Evolutionary conservation across 2,113 vertebrate genomes (phyloP).

Genomic region (Grammomys surdaster): DNA sequence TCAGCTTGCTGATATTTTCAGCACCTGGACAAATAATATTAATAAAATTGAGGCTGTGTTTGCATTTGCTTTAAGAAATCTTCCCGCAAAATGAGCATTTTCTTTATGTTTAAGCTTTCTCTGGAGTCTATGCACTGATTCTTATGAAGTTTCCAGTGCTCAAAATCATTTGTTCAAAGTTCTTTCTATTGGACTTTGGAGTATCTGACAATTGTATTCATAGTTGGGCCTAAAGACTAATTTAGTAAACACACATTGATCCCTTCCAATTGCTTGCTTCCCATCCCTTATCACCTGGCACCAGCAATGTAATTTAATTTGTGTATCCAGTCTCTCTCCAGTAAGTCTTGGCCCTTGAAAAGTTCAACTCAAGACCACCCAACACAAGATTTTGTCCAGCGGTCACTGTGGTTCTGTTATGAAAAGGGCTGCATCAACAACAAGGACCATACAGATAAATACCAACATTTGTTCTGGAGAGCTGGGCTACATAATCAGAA

Average conservation of each 20-base stretch:
- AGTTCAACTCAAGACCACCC: background rate
- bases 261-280: background rate
- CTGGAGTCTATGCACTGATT: background rate
- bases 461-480: background rate
- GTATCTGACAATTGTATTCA: slow-evolving; percentile 10
- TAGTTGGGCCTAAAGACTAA: background rate
- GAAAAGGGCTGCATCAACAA: background rate
- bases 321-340: background rate
- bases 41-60: background rate
- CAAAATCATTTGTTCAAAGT: background rate
- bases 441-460: background rate
- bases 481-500: background rate
- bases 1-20: background rate
- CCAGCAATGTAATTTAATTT: slow-evolving; percentile 10
- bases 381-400: background rate
- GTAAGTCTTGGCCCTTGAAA: background rate
- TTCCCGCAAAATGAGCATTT: background rate
- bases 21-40: background rate
- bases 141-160: background rate
- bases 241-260: background rate
- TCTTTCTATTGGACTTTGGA: slow-evolving; percentile 12
- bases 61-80: background rate
- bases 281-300: background rate
- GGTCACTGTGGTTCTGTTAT: background rate
- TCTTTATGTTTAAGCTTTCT: background rate